These are phyloP conservation scores for Eremophila alpestris DNA, from an alignment of 2,797 vertebrate genomes.

Conservation along the genomic window DNA sequence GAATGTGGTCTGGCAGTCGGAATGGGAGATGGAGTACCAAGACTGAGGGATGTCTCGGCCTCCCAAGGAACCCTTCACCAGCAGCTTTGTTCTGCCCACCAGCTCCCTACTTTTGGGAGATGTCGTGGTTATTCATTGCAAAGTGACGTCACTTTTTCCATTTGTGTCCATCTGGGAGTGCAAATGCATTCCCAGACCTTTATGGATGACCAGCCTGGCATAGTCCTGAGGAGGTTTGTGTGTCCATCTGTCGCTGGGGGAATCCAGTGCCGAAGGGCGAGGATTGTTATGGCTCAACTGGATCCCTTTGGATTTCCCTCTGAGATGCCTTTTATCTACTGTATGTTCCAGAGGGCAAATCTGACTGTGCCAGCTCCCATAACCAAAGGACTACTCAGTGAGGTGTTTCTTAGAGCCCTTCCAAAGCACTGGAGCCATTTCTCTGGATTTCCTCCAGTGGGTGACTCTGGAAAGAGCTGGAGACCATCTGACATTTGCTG, in stretches of 20 bases:
- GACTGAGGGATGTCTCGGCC: rapidly evolving
- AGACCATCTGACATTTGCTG: neutral
- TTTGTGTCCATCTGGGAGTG: neutral
- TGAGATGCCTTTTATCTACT: neutral
- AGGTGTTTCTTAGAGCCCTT: neutral
- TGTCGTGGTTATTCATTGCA: rapidly evolving
- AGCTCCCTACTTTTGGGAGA: neutral
- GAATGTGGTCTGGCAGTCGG: neutral
- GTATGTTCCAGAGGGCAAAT: neutral
- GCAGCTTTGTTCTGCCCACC: neutral
- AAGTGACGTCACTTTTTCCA: rapidly evolving
- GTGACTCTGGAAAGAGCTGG: neutral
- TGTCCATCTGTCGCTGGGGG: rapidly evolving
- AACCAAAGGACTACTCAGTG: neutral
- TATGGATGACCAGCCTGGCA: rapidly evolving
- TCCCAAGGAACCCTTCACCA: neutral
- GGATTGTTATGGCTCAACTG: neutral
- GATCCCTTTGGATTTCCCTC: neutral
- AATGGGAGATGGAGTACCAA: neutral
- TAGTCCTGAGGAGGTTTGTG: neutral
- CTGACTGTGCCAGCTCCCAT: neutral
- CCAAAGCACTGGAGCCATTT: neutral
- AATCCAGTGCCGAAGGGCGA: rapidly evolving
- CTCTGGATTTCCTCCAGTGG: neutral
- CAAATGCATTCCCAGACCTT: neutral